Evolutionary conservation across 2,888 invertebrate genomes (phyloP), one percentile per base, ranked within the genome.

Genomic region (Lasius platythorax): DNA sequence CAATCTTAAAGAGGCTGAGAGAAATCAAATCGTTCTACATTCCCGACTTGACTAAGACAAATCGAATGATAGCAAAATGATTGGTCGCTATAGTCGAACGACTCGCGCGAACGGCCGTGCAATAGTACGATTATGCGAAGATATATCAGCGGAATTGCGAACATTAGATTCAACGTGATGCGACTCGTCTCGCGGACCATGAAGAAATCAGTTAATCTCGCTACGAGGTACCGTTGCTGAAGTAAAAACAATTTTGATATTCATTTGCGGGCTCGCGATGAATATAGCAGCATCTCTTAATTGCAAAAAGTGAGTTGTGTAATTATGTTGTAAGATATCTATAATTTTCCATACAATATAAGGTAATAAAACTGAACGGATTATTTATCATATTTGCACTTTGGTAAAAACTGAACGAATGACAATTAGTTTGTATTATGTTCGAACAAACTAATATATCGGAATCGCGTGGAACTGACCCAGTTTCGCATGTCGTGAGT

Each of bases 401-500:
- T 43, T 9, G 12, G 5, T 3, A 78, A 43, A 68, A 23, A 70
- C 3, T 61, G 2, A 40, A 56, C 40, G 2, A 43, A n/a, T n/a
- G 33, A 12, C 23, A 46, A 23, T 61, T 30, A 8, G 18, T 37
- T 63, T 8, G 18, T 28, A 50, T 46, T 76, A 76, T 28, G 28
- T 12, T 46, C 23, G 72, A 70, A 37, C 46, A 72, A 79, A 70
- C 46, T 79, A 33, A 86, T 76, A 78, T 75, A 64, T 67, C n/a
- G 30, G 23, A 37, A 56, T 76, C 75, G 86, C 84, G 88, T 75
- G 11, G 73, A 76, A 82, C 76, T 61, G 87, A 53, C 84, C 90
- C 82, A 90, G 82, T 87, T 90, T 89, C 66, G 37, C 64, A 63
- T 64, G 67, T 40, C 58, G 56, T 58, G 78, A 58, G 67, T 83